phyloP scores from a whole-genome alignment of 2,888 invertebrate species.

The Polia nebulosa region DNA sequence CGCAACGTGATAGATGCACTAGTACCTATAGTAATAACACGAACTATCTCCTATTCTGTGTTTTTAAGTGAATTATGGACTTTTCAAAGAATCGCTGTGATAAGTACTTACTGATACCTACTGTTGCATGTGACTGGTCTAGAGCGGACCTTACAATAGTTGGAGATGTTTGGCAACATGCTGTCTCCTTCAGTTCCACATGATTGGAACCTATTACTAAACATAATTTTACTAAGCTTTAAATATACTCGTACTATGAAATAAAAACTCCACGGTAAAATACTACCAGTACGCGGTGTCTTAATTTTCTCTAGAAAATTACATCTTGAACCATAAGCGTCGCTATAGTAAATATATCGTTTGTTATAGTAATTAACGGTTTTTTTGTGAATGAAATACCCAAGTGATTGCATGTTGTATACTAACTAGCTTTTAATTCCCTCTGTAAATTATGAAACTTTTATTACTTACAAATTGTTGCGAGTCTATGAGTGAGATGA shows the following conservation, averaged over 20 bases:
- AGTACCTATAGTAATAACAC: too few relatives aligned
- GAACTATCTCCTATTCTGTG: too few relatives aligned
- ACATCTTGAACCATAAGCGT: not conserved
- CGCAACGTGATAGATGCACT: constrained; percentile 1
- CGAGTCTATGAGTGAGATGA: constrained; percentile 16
- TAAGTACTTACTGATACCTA: not conserved
- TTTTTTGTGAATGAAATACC: constrained; percentile 37
- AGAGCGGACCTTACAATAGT: not conserved
- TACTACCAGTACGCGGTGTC: too few relatives aligned
- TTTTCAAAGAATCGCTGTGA: too few relatives aligned
- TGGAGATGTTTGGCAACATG: not conserved
- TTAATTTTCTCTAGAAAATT: not conserved
- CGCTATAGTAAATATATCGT: not conserved
- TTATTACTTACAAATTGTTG: constrained; percentile 38
- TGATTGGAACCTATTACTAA: too few relatives aligned
- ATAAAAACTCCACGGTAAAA: too few relatives aligned
- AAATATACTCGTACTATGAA: too few relatives aligned
- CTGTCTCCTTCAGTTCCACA: too few relatives aligned
- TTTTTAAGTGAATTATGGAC: too few relatives aligned
- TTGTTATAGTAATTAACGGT: constrained; percentile 21
- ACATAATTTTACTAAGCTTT: too few relatives aligned
- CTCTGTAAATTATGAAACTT: constrained; percentile 43
- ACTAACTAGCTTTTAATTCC: constrained; percentile 62
- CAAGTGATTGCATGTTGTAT: constrained; percentile 44
- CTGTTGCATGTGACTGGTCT: not conserved